Percentiles rank a stretch among this genome's conserved stretches.
Conservation (phyloP, 2,888 invertebrate species). For the Rhagium mordax region DNA sequence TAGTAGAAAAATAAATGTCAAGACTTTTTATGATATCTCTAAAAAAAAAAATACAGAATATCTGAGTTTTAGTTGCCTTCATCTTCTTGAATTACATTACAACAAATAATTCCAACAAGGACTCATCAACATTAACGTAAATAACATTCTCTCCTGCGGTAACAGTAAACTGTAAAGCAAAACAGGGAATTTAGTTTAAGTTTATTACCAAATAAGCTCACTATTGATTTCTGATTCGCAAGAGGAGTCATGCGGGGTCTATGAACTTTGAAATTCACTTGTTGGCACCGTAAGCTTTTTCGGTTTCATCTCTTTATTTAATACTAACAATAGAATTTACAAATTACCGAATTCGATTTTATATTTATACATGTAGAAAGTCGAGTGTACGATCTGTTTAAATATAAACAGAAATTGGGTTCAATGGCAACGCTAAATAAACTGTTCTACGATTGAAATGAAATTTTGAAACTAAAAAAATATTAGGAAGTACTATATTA, state of each 20-base stretch:
- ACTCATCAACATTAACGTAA: neutral
- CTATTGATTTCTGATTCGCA: constrained; percentile 50
- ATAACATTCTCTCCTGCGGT: neutral
- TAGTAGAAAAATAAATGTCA: too few species aligned
- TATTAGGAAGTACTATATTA: too few species aligned
- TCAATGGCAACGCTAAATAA: too few species aligned
- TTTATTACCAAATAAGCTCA: constrained; percentile 41
- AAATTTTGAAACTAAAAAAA: too few species aligned
- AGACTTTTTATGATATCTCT: too few species aligned
- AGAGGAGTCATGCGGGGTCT: constrained; percentile 51
- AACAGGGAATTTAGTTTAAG: constrained; percentile 19
- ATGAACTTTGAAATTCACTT: constrained; percentile 53
- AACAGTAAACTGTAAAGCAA: constrained; percentile 13
- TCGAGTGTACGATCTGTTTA: neutral
- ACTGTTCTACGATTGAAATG: too few species aligned
- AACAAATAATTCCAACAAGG: too few species aligned
- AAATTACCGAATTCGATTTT: neutral
- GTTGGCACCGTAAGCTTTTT: constrained; percentile 43
- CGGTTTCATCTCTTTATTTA: constrained; percentile 26
- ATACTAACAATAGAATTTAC: neutral
- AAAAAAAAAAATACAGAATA: too few species aligned
- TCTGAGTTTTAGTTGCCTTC: too few species aligned
- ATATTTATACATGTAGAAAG: constrained; percentile 2
- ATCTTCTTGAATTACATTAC: too few species aligned
- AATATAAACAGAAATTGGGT: neutral